Evolutionary conservation across 2,888 invertebrate genomes (phyloP).

Genomic region (Temnothorax ravouxi): DNA sequence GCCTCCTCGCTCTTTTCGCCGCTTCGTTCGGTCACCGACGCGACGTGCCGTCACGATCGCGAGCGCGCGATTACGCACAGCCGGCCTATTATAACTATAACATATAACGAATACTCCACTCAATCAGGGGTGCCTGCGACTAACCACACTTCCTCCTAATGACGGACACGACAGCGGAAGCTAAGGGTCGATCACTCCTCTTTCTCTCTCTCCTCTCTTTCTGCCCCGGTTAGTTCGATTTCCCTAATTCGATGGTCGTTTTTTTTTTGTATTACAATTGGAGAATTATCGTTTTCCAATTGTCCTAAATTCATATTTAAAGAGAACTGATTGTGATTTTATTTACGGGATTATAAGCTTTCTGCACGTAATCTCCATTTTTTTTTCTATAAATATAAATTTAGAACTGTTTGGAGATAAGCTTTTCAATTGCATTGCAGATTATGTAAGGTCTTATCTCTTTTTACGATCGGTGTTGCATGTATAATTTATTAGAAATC

Average conservation of each 20-base stretch:
- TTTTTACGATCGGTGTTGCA: background rate
- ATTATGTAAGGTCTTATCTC: background rate
- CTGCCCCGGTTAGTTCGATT: background rate
- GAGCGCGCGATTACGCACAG: conserved; percentile 37
- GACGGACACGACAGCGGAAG: conserved; percentile 9
- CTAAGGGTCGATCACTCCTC: background rate
- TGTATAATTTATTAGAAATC: conserved; percentile 4
- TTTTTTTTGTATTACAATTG: background rate
- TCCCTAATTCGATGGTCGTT: background rate
- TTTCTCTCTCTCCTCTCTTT: no score
- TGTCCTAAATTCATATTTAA: background rate
- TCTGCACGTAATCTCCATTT: background rate
- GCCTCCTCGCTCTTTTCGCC: conserved; percentile 49
- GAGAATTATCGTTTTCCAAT: background rate
- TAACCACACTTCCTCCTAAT: conserved; percentile 40
- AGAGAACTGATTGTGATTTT: no score
- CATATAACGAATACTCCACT: conserved; percentile 43
- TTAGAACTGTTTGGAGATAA: background rate
- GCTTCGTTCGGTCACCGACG: background rate
- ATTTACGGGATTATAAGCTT: background rate
- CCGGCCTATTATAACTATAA: conserved; percentile 41
- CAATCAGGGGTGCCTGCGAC: conserved; percentile 31
- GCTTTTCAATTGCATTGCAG: background rate
- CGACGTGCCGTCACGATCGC: conserved; percentile 30
- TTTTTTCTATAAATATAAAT: background rate